Conservation (phyloP, 1,140 invertebrate species). For the Camponotus pennsylvanicus region DNA sequence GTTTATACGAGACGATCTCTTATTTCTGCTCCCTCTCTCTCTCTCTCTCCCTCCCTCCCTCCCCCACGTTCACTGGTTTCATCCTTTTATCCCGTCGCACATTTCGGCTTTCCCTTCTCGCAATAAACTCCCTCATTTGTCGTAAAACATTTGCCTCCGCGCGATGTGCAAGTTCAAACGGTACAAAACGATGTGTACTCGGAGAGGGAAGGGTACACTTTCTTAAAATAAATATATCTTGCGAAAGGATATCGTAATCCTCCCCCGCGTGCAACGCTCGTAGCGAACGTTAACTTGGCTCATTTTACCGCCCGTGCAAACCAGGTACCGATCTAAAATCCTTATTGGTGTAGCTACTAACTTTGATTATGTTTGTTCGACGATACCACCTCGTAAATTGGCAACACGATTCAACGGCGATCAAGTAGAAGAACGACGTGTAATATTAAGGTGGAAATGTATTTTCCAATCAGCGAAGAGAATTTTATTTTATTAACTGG, state of each 20-base stretch:
- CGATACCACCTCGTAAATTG: conserved; percentile 60
- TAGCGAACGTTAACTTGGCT: conserved; percentile 63
- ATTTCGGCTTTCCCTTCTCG: conserved; percentile 45
- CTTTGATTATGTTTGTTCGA: conserved; percentile 58
- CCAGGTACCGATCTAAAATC: conserved; percentile 55
- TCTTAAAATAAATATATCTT: conserved; percentile 76
- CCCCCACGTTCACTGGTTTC: neutral
- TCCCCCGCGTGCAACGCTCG: neutral
- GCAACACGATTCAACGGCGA: conserved; percentile 19
- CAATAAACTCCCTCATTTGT: conserved; percentile 69
- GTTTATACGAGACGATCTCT: conserved; percentile 36
- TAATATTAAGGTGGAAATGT: neutral
- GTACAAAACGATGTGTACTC: neutral
- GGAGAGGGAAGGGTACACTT: conserved; percentile 35
- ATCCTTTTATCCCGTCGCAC: conserved; percentile 2
- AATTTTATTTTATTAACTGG: conserved; percentile 18
- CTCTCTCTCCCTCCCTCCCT: conserved; percentile 6
- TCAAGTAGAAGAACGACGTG: neutral
- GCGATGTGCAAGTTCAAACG: neutral
- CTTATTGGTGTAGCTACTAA: neutral
- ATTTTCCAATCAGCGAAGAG: too few species aligned
- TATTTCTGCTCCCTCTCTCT: neutral
- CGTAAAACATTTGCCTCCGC: conserved; percentile 70
- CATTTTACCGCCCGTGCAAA: conserved; percentile 62
- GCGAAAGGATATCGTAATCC: conserved; percentile 72